Conservation (phyloP, 1,140 invertebrate species). For the Anoplolepis gracilipes region DNA sequence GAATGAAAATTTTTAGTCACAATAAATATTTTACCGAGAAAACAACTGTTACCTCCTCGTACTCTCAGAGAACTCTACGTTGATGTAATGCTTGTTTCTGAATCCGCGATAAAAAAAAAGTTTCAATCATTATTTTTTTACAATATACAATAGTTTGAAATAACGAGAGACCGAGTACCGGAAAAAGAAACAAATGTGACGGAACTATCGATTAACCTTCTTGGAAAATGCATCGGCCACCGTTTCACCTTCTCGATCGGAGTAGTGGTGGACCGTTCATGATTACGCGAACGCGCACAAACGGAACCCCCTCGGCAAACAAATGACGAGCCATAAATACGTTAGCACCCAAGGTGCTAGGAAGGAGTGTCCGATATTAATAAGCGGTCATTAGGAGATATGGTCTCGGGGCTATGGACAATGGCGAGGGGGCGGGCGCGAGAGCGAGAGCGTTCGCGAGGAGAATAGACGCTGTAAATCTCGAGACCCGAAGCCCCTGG, state of each 20-base stretch:
- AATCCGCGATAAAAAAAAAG: too few species aligned
- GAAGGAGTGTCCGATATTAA: constrained; percentile 76
- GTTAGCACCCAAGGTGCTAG: constrained; percentile 67
- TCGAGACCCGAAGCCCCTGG: constrained; percentile 15
- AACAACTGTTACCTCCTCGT: too few species aligned
- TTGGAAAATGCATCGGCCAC: constrained; percentile 15
- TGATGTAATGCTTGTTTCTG: too few species aligned
- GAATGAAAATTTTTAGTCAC: too few species aligned
- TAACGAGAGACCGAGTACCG: not conserved
- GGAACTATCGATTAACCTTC: constrained; percentile 25
- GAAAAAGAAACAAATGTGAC: not conserved
- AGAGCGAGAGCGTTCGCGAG: constrained; percentile 42
- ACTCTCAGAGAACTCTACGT: too few species aligned
- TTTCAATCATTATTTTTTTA: too few species aligned
- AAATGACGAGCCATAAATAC: constrained; percentile 72
- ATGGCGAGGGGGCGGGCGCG: constrained; percentile 65
- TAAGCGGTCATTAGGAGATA: constrained; percentile 75
- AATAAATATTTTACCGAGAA: too few species aligned
- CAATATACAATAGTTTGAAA: not conserved
- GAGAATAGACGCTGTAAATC: constrained; percentile 72
- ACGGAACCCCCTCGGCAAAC: constrained; percentile 63
- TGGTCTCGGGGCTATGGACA: constrained; percentile 66
- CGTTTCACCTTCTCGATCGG: constrained; percentile 14
- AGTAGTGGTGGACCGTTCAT: constrained; percentile 26
- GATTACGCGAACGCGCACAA: constrained; percentile 53